These are phyloP conservation scores for Lasioglossum pauxillum DNA, from an alignment of 2,888 invertebrate species.

Conservation along the genomic window DNA sequence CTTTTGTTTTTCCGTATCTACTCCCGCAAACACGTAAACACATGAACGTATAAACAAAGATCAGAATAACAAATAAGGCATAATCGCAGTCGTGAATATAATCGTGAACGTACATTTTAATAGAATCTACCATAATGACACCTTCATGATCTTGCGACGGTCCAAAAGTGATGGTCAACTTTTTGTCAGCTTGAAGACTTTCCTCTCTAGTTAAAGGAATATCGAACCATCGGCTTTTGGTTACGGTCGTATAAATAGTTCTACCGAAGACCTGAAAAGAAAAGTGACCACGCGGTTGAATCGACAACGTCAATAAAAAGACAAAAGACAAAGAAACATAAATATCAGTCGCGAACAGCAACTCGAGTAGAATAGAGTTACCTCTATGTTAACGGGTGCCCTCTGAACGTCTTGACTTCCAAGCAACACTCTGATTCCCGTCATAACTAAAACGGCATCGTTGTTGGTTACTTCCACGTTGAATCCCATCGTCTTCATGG, in stretches of 20 bases:
- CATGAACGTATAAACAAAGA: conserved; percentile 25
- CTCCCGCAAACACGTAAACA: not conserved
- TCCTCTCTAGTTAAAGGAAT: conserved; percentile 97
- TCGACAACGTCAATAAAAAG: not conserved
- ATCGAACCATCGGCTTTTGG: conserved; percentile 96
- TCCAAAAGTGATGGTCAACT: conserved; percentile 92
- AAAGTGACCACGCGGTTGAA: not conserved
- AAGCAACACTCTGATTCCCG: conserved; percentile 93
- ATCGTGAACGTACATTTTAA: conserved; percentile 88
- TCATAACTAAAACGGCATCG: conserved; percentile 95
- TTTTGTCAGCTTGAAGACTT: conserved; percentile 95
- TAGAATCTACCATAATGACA: conserved; percentile 96
- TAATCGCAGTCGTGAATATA: not conserved
- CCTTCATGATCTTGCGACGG: conserved; percentile 94
- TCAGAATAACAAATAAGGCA: not conserved
- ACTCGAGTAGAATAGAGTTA: conserved; percentile 73
- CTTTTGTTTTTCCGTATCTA: conserved; percentile 97
- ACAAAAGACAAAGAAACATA: not conserved
- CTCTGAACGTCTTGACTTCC: conserved; percentile 93
- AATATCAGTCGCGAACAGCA: not conserved
- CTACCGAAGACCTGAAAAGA: conserved; percentile 89
- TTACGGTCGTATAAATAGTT: conserved; percentile 88
- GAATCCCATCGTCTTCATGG: conserved; percentile 96
- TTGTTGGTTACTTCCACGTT: conserved; percentile 94
- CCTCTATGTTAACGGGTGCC: conserved; percentile 91